Conservation (phyloP, 2,797 vertebrate genomes). For the Orestias chungarensis region DNA sequence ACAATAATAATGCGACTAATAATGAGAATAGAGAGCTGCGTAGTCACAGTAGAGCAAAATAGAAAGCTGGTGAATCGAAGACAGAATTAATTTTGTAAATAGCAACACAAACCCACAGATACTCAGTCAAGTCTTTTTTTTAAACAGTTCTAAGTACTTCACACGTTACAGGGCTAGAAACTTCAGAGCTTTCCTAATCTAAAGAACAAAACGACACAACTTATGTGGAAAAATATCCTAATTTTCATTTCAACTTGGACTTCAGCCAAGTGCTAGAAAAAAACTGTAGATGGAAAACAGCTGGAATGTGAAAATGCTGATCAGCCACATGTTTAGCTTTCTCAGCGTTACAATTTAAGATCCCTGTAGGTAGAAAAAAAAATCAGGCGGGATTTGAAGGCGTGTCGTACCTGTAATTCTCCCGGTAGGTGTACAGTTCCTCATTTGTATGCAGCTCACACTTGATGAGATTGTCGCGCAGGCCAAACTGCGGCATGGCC, state of each 20-base stretch:
- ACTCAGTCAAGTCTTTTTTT: constrained; percentile 54
- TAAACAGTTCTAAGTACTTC: constrained; percentile 29
- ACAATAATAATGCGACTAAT: not conserved
- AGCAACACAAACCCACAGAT: constrained; percentile 48
- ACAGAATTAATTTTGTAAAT: constrained; percentile 18
- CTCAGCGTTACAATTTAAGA: not conserved
- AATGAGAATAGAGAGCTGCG: not conserved
- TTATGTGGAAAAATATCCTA: constrained; percentile 5
- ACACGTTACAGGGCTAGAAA: constrained; percentile 9
- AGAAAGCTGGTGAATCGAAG: constrained; percentile 6
- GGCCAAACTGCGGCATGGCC: constrained; percentile 85
- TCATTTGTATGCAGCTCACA: constrained; percentile 90
- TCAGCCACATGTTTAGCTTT: not conserved
- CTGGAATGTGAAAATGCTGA: not conserved
- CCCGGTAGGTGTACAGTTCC: constrained; percentile 86
- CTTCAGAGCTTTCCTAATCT: not conserved
- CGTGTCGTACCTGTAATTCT: constrained; percentile 85
- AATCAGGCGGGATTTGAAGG: not conserved
- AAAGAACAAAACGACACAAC: not conserved
- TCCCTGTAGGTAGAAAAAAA: not conserved
- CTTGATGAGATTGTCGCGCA: constrained; percentile 90
- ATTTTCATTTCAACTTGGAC: too few species aligned
- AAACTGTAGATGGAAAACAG: not conserved
- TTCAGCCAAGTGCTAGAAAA: not conserved
- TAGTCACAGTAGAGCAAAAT: not conserved